Evolutionary conservation across 2,113 vertebrate genomes (phyloP).

Genomic region (Rattus rattus): DNA sequence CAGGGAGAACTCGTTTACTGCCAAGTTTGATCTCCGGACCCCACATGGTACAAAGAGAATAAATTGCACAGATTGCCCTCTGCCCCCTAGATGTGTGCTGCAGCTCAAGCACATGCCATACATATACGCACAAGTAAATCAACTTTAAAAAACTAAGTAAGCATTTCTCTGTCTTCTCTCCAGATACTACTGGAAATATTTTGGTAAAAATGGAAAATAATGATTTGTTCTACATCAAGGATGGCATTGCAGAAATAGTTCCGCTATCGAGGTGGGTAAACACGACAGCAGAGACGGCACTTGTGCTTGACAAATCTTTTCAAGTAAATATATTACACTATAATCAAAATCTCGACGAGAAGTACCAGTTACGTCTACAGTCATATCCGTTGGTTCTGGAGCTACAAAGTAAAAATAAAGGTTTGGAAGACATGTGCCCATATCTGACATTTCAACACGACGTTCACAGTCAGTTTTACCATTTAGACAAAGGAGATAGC

Average conservation of each 20-base stretch:
- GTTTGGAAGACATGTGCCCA: slow-evolving; percentile 55
- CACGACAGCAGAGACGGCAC: background rate
- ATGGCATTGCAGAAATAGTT: background rate
- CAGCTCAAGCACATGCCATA: too few relatives aligned
- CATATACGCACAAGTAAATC: background rate
- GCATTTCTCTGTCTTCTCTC: slow-evolving; percentile 65
- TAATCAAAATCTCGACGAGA: background rate
- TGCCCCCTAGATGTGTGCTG: background rate
- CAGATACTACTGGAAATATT: slow-evolving; percentile 71
- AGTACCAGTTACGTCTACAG: background rate
- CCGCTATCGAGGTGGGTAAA: slow-evolving; percentile 63
- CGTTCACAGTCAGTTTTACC: background rate
- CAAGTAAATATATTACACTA: background rate
- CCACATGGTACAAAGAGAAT: background rate
- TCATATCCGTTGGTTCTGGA: slow-evolving; percentile 73
- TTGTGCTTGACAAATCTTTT: background rate
- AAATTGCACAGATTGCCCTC: background rate
- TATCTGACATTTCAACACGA: slow-evolving; percentile 66
- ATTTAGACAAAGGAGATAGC: slow-evolving; percentile 71
- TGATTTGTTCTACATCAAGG: slow-evolving; percentile 70
- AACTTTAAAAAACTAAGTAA: background rate
- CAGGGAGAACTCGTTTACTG: too few relatives aligned
- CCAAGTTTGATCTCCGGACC: background rate
- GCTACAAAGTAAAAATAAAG: slow-evolving; percentile 17
- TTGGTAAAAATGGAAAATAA: slow-evolving; percentile 82